A percentile compares a stretch with the other conserved stretches of the same genome.
These are phyloP conservation scores for Unio delphinus DNA, from an alignment of 2,888 invertebrate species.

Conservation along the genomic window DNA sequence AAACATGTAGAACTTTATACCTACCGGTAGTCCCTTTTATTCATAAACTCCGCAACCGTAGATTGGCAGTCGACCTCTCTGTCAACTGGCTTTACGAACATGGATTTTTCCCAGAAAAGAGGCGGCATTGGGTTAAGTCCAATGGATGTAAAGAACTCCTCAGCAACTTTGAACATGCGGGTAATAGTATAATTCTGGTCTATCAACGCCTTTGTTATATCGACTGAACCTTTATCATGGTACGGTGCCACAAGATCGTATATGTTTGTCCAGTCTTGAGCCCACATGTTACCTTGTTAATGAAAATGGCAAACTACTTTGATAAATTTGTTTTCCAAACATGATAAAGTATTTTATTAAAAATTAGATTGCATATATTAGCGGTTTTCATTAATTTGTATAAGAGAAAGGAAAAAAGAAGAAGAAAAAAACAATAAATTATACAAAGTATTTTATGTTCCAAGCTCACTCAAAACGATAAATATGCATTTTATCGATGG, in stretches of 20 bases:
- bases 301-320: too few species aligned
- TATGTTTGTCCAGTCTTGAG: conserved; percentile 68
- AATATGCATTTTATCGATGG: too few species aligned
- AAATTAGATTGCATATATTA: too few species aligned
- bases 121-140: conserved; percentile 83
- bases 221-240: conserved; percentile 79
- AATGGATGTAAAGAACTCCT: conserved; percentile 69
- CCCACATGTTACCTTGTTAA: conserved; percentile 75
- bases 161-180: conserved; percentile 75
- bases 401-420: too few species aligned
- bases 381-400: too few species aligned
- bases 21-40: conserved; percentile 87
- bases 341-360: too few species aligned
- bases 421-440: too few species aligned
- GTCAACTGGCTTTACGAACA: conserved; percentile 82
- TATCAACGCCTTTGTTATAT: conserved; percentile 84
- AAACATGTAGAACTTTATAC: background rate
- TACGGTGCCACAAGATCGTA: conserved; percentile 74
- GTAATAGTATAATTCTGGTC: conserved; percentile 70
- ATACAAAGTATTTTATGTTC: too few species aligned
- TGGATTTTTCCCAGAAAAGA: conserved; percentile 88
- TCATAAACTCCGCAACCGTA: conserved; percentile 90
- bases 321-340: too few species aligned
- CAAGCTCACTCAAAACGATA: too few species aligned
- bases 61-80: conserved; percentile 80